Evolutionary conservation across 2,113 vertebrate genomes (phyloP), one percentile per base, ranked within the genome.

Genomic region (Hemibagrus wyckioides): DNA sequence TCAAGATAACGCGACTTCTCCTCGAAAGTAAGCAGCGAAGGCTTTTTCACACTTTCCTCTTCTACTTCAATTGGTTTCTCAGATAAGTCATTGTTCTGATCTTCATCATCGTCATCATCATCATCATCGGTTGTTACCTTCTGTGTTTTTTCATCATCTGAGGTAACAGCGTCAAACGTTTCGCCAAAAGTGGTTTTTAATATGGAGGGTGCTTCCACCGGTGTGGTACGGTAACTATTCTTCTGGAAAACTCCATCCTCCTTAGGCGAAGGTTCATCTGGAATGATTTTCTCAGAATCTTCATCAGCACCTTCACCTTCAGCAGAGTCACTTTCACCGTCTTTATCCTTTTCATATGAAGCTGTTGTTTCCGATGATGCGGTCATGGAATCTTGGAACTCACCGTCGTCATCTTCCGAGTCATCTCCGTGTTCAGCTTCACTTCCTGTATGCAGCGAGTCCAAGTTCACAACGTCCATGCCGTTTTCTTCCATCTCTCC

Each of bases 131-230:
- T 93, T 0, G 97, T 97, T 19, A 97, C 94, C 71, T 94, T 95
- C n/a, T 84, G 92, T 7, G 97, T 98, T 17, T 94, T 90, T 90
- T 97, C 96, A 8, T 97, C 96, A 82, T 97, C 95, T 0, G 96
- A 95, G 11, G 94, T 92, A 39, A 97, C 65, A 0, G 95, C 97
- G 88, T 99, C 98, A 19, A 96, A 96, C 6, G 97, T 98, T 52
- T 95, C 94, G 41, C 96, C 97, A 86, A 97, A 89, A 39, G 95
- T 96, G 28, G 97, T 97, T 95, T 96, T 95, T 87, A 97, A 91
- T 80, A 95, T 88, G 1, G 95, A 89, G 84, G 95, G 93, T 77
- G 94, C 91, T 79, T 94, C 93, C 82, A 91, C 95, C 85, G 95
- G 93, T 90, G 96, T 89, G 91, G 94, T 83, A 0, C 92, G 92